These are phyloP conservation scores for Drosophila meridiana DNA, from an alignment of 2,888 invertebrate genomes.

Conservation along the genomic window DNA sequence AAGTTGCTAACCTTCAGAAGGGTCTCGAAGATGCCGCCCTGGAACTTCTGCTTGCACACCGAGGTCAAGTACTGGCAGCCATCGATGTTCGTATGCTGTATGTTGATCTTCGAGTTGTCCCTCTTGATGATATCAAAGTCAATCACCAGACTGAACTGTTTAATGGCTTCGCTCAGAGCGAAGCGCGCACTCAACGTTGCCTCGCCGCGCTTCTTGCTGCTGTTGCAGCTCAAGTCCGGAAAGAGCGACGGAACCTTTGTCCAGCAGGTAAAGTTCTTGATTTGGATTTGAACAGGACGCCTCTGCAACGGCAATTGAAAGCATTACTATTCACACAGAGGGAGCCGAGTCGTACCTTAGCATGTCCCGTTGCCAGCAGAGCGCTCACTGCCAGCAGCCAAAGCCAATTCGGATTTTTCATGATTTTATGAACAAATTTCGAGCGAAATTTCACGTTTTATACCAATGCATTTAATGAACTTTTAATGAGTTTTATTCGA, in stretches of 20 bases:
- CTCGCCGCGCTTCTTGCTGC: slow-evolving; percentile 1
- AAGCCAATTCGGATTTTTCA: slow-evolving; percentile 13
- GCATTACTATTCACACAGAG: too few relatives aligned
- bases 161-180: neutral
- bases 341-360: slow-evolving; percentile 10
- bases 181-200: neutral
- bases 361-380: neutral
- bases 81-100: slow-evolving; percentile 40
- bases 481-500: slow-evolving; percentile 5
- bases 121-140: slow-evolving; percentile 31
- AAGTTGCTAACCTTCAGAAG: slow-evolving; percentile 49
- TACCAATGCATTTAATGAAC: neutral
- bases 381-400: neutral
- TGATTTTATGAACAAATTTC: neutral
- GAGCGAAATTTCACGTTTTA: neutral
- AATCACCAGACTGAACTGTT: neutral
- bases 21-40: slow-evolving; percentile 34
- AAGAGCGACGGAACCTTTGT: neutral
- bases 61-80: slow-evolving; percentile 56
- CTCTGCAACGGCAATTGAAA: neutral
- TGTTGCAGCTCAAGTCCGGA: slow-evolving; percentile 1
- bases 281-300: neutral
- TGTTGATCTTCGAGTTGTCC: slow-evolving; percentile 50
- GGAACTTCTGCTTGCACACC: slow-evolving; percentile 19
- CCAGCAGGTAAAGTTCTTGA: slow-evolving; percentile 41